Percentiles rank a stretch among this genome's conserved stretches.
phyloP scores from a whole-genome alignment of 2,888 invertebrate species.

The Drosophila acutilabella region DNA sequence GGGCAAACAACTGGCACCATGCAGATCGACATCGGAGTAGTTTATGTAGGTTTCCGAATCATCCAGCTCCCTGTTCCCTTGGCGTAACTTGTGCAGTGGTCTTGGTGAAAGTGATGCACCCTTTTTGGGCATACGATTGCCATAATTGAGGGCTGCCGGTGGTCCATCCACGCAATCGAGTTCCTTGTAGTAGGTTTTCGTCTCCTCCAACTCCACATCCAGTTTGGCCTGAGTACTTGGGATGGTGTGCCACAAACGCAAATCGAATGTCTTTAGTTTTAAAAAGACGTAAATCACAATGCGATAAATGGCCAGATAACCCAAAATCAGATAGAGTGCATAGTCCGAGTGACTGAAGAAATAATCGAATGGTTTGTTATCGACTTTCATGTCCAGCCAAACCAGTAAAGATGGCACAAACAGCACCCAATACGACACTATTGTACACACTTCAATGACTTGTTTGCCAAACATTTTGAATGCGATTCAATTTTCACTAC shows the following conservation, averaged over 20 bases:
- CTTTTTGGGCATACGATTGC: not conserved
- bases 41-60: too few species aligned
- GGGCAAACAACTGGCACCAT: too few species aligned
- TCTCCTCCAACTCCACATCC: slow-evolving; percentile 19
- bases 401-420: not conserved
- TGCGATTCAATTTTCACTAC: too few species aligned
- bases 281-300: slow-evolving; percentile 6
- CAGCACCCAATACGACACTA: slow-evolving; percentile 36
- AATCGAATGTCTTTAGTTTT: slow-evolving; percentile 1
- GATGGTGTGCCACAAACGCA: slow-evolving; percentile 25
- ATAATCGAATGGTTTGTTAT: slow-evolving; percentile 8
- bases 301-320: slow-evolving; percentile 27
- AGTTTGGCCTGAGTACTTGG: not conserved
- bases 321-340: slow-evolving; percentile 22
- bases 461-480: slow-evolving; percentile 41
- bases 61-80: too few species aligned
- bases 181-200: not conserved
- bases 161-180: slow-evolving; percentile 34
- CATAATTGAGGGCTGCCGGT: slow-evolving; percentile 14
- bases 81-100: not conserved
- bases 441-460: slow-evolving; percentile 37
- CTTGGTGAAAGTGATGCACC: not conserved
- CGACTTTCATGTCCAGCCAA: not conserved
- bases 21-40: too few species aligned
- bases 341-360: not conserved